Evolutionary conservation across 2,797 vertebrate genomes (phyloP), one percentile per base, ranked within the genome.

Genomic region (Eurystomus glaucurus): DNA sequence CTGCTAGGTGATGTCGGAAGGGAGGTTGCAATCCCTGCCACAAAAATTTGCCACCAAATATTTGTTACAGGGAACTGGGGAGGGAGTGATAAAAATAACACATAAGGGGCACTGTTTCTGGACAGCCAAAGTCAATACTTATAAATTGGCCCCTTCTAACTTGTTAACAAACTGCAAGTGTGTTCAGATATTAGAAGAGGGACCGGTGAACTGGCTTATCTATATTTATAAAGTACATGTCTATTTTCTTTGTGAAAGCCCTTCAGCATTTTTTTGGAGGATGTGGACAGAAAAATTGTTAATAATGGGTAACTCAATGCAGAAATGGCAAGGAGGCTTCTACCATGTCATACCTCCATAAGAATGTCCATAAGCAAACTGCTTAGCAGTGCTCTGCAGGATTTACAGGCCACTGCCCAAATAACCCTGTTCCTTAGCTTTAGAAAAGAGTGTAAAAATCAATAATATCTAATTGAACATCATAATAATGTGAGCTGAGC

Each of bases 31-130:
- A 37, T 48, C 16, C 25, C 39, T 52, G 28, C 14, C 28, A 68
- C 16, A 11, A 29, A 57, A 52, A 35, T n/a, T 29, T 71, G 45
- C n/a, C 60, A 61, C 18, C 26, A 61, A 85, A 71, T 85, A 21
- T 10, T 58, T 65, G 9, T 50, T 51, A 41, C 35, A 52, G 33
- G 28, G 9, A 66, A 10, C 0, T 58, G 14, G 31, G 3, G 3
- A n/a, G 13, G 21, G 6, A 2, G 5, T 3, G 4, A 43, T 55
- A 39, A 78, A 90, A 57, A 60, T 23, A 39, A 31, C 14, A 37
- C 10, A 14, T 48, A 80, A 65, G 14, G 9, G 21, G 1, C 9
- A 23, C 9, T 1, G 0, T 29, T 93, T 10, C 16, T 18, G 25
- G 12, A 25, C 4, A 80, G 10, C 19, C 79, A 43, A 75, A 90